Base-by-base conservation (phyloP, 2,888 invertebrate genomes). In the Dinocampus coccinellae region DNA sequence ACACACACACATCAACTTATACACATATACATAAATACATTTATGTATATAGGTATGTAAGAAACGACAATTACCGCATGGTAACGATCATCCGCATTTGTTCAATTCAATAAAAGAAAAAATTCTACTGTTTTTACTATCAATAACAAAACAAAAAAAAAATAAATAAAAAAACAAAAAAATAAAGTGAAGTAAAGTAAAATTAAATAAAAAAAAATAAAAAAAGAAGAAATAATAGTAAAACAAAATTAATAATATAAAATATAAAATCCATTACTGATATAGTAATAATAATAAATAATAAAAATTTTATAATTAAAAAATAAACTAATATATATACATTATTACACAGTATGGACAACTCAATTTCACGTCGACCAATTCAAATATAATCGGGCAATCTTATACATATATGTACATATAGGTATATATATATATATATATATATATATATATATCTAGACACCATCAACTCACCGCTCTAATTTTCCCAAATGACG, bases 401-500 rank as follows among this genome's bases (percentile, higher is more conserved):
- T 65, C 36, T 65, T 24, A 16, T 47, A 47, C 7, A 3, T 1
- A 47, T 16, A 36, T 1, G 9, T 39, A 3, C 39, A 39, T 39
- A 39, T 6, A 13, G n/a, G n/a, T n/a, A n/a, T 3, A 39, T 39
- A 39, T 1, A 39, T n/a, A 13, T 2, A 39, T 13, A 39, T 39
- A 11, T 39, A 39, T 39, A 11, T 39, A n/a, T 2, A 16, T 1
- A 16, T 16, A n/a, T 47, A 16, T 47, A n/a, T 47, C 7, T 4
- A 16, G 3, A 47, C 24, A 62, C 39, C n/a, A 62, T 42, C 24
- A 42, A 53, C 55, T 65, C 53, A 20, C 29, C 55, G 24, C 33
- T 65, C 65, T 55, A 65, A 65, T 65, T 65, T 65, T 65, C 55
- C 65, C 55, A 65, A 65, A 55, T 65, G 55, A 65, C 24, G 53